Percentiles rank a stretch among this genome's conserved stretches.
phyloP scores from a whole-genome alignment of 2,888 invertebrate species.

The Noctuana brunneofusca region DNA sequence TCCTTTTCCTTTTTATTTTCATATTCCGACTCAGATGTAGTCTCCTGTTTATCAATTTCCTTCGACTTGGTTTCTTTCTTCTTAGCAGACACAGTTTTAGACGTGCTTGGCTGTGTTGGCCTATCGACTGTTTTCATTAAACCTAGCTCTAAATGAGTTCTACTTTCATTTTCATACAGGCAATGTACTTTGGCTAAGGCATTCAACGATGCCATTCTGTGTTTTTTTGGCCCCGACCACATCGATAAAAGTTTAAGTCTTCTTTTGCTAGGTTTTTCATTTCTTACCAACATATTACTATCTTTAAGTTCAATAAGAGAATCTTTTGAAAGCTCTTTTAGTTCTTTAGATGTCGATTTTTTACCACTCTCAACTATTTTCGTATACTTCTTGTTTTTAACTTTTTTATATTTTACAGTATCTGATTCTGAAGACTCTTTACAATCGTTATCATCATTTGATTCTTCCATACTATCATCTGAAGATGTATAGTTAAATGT shows the following conservation, averaged over 20 bases:
- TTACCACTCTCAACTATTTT: slow-evolving; percentile 67
- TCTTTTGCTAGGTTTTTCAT: slow-evolving; percentile 72
- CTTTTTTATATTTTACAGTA: slow-evolving; percentile 62
- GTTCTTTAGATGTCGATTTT: slow-evolving; percentile 68
- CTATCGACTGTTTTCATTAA: slow-evolving; percentile 76
- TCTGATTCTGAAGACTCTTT: slow-evolving; percentile 75
- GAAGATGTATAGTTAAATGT: slow-evolving; percentile 67
- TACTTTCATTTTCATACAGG: slow-evolving; percentile 93
- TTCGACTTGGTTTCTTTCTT: slow-evolving; percentile 73
- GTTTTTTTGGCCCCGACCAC: slow-evolving; percentile 91
- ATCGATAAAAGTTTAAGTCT: slow-evolving; percentile 85
- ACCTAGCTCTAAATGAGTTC: slow-evolving; percentile 86
- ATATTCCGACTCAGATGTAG: slow-evolving; percentile 77
- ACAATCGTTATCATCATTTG: slow-evolving; percentile 72
- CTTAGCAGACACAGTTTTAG: slow-evolving; percentile 70
- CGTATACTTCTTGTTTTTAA: slow-evolving; percentile 71
- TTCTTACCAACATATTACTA: slow-evolving; percentile 58
- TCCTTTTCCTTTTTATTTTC: slow-evolving; percentile 69
- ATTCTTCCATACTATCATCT: slow-evolving; percentile 73
- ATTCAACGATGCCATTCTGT: slow-evolving; percentile 94
- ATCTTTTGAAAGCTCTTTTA: slow-evolving; percentile 76
- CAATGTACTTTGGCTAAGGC: slow-evolving; percentile 95
- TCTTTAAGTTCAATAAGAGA: slow-evolving; percentile 73
- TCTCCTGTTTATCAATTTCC: slow-evolving; percentile 70
- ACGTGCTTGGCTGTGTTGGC: slow-evolving; percentile 77